Evolutionary conservation across 2,888 invertebrate genomes (phyloP), one percentile per base, ranked within the genome.

Genomic region (Megastigmus dorsalis): DNA sequence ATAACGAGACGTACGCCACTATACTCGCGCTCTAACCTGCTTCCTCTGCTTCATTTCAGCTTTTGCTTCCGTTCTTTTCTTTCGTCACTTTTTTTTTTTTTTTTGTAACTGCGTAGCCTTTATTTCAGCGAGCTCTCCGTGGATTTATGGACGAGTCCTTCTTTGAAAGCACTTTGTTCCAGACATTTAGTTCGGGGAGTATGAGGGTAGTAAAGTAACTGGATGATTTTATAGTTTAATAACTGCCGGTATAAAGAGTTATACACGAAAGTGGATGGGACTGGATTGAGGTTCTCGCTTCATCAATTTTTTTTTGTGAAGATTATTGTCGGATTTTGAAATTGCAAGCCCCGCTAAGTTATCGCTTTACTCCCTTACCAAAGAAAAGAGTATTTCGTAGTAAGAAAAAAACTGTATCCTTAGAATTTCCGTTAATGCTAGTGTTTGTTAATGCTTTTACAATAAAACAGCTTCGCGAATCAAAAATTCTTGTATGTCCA

Each of bases 141-240:
- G 41, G 59, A 69, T 57, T 68, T 68, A 59, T 59, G 48, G 55
- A 48, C 48, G 59, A 59, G 45, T 48, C 62, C 30, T 54, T 50
- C 50, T 57, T 55, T 13, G 67, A 20, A 43, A 33, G 59, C 28
- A 68, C 59, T 59, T 68, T 68, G 48, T 59, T 50, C 38, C 68
- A 59, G 68, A 68, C 68, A 59, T 68, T 59, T 68, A 68, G 68
- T 59, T 59, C 28, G 38, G 26, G 30, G 43, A 23, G 36, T 10
- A 20, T 2, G 62, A 6, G 48, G 20, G 68, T 18, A 60, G 52
- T 69, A 69, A 59, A 68, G 38, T 59, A 59, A 48, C 68, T 59
- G 59, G 68, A 68, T 68, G 68, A 68, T 68, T 68, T 68, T 68
- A 68, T 68, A 59, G 68, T 59, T 68, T 68, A 68, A 68, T 68